These are phyloP conservation scores for Rallus limicola DNA, from an alignment of 2,113 vertebrate genomes.

Conservation along the genomic window DNA sequence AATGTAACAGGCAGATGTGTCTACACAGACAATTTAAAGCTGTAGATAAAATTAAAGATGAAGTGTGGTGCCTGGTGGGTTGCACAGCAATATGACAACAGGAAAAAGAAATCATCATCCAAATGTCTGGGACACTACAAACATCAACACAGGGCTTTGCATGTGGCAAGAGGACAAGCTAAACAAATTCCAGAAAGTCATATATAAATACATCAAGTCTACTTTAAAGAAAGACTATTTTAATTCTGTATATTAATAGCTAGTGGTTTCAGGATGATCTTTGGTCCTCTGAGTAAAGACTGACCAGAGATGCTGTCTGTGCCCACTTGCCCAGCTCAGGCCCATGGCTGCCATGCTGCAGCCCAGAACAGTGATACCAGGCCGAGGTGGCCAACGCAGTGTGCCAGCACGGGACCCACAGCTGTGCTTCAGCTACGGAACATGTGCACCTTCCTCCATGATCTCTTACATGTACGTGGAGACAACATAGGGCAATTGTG, in stretches of 20 bases:
- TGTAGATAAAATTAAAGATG: not conserved
- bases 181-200: not conserved
- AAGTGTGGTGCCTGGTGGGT: not conserved
- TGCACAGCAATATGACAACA: not conserved
- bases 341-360: accelerated
- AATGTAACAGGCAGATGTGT: not conserved
- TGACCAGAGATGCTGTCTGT: not conserved
- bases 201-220: accelerated
- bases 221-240: not conserved
- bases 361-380: not conserved
- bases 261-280: not conserved
- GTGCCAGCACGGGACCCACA: not conserved
- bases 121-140: not conserved
- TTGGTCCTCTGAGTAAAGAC: not conserved
- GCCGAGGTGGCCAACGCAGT: not conserved
- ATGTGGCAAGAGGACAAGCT: not conserved
- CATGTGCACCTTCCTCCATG: accelerated
- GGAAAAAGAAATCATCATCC: not conserved
- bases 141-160: not conserved
- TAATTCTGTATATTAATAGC: not conserved
- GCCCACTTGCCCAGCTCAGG: not conserved
- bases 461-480: accelerated
- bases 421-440: accelerated
- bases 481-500: accelerated
- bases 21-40: not conserved